Percentiles rank a stretch among this genome's conserved stretches.
phyloP scores from a whole-genome alignment of 2,797 vertebrate species.

The Gadopsis marmoratus region DNA sequence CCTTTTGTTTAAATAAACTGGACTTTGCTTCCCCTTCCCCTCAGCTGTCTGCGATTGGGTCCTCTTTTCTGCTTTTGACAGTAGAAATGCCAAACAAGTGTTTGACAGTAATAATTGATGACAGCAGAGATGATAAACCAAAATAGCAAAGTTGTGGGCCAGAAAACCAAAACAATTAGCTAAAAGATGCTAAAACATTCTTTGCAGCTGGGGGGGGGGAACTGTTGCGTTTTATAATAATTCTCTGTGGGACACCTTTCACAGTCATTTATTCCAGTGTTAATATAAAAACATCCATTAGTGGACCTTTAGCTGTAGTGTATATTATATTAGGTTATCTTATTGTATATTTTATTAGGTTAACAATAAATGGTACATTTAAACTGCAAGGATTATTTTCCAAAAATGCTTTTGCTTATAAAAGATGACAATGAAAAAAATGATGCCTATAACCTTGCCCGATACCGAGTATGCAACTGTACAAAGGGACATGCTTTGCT shows the following conservation, averaged over 20 bases:
- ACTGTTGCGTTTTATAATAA: background rate
- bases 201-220: background rate
- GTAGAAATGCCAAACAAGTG: too few species aligned
- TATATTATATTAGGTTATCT: too few species aligned
- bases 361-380: background rate
- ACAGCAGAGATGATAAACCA: background rate
- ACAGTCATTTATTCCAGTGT: background rate
- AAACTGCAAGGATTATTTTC: background rate
- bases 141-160: background rate
- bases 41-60: too few species aligned
- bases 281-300: background rate
- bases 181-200: background rate
- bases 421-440: background rate
- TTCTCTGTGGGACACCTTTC: background rate
- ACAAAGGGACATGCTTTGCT: background rate
- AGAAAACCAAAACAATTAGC: background rate
- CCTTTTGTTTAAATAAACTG: too few species aligned
- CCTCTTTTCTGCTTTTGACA: too few species aligned
- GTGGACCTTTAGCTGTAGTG: background rate
- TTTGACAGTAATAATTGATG: too few species aligned
- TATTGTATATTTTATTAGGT: too few species aligned
- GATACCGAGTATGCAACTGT: background rate
- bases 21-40: too few species aligned
- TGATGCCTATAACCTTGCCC: conserved; percentile 1
- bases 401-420: background rate